phyloP scores from a whole-genome alignment of 92 coral and sea anemone species.

The Umimayanthus chanpuru region DNA sequence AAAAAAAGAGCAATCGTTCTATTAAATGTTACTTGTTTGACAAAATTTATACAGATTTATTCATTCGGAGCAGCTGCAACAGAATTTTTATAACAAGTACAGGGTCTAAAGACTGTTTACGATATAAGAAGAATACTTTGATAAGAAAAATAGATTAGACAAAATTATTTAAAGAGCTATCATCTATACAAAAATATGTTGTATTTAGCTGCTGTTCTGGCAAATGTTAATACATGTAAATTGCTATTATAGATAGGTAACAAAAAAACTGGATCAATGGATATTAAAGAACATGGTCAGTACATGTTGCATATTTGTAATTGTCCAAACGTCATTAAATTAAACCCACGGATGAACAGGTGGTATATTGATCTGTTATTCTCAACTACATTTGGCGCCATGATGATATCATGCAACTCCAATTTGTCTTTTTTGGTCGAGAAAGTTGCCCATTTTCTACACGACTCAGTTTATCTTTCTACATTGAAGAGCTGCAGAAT shows the following conservation, averaged over 20 bases:
- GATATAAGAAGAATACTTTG: neutral
- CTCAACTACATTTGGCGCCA: neutral
- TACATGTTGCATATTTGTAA: neutral
- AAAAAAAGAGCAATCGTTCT: no score
- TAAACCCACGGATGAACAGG: neutral
- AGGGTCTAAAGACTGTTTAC: neutral
- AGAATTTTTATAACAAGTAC: neutral
- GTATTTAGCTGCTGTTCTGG: neutral
- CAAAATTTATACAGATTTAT: slow-evolving; percentile 26
- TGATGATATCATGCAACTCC: neutral
- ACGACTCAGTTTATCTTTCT: neutral
- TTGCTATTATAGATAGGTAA: neutral
- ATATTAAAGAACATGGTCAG: neutral
- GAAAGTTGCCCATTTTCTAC: neutral
- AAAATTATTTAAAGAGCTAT: neutral
- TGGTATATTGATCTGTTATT: neutral
- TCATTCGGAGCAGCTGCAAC: neutral
- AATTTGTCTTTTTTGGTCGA: neutral
- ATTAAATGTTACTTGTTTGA: slow-evolving; percentile 39
- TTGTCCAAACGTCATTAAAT: neutral
- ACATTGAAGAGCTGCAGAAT: no score
- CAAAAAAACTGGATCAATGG: neutral
- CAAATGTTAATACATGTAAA: neutral
- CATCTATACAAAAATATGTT: no score
- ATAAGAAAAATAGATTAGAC: neutral